Conservation (phyloP, 2,797 vertebrate genomes). For the Sebastes vulpes region DNA sequence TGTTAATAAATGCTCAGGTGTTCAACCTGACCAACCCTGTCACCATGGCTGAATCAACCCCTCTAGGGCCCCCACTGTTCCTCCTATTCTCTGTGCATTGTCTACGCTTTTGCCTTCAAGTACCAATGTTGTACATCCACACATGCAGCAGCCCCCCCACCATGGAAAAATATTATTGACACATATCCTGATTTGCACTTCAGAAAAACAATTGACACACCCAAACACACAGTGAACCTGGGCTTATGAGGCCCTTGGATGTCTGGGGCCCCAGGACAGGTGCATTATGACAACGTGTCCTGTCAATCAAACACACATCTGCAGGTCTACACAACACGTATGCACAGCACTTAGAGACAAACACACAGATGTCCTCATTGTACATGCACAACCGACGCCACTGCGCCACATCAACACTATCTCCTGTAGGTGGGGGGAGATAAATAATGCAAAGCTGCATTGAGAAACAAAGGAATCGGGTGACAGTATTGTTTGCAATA, state of each 20-base stretch:
- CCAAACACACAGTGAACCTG: too few relatives aligned
- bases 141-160: neutral
- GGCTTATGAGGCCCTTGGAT: neutral
- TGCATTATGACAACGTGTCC: neutral
- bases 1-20: neutral
- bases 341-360: neutral
- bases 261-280: neutral
- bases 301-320: neutral
- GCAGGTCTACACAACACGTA: neutral
- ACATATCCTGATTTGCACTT: too few relatives aligned
- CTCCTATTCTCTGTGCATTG: neutral
- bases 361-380: neutral
- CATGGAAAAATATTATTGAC: neutral
- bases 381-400: neutral
- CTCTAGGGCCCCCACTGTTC: neutral
- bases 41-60: neutral
- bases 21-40: neutral
- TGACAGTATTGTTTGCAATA: constrained; percentile 30
- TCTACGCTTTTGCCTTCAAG: neutral
- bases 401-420: neutral
- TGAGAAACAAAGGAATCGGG: constrained; percentile 21
- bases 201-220: too few relatives aligned
- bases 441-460: constrained; percentile 36
- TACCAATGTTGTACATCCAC: neutral
- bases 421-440: neutral